phyloP scores from a whole-genome alignment of 2,113 vertebrate genomes.

The Craseonycteris thonglongyai region DNA sequence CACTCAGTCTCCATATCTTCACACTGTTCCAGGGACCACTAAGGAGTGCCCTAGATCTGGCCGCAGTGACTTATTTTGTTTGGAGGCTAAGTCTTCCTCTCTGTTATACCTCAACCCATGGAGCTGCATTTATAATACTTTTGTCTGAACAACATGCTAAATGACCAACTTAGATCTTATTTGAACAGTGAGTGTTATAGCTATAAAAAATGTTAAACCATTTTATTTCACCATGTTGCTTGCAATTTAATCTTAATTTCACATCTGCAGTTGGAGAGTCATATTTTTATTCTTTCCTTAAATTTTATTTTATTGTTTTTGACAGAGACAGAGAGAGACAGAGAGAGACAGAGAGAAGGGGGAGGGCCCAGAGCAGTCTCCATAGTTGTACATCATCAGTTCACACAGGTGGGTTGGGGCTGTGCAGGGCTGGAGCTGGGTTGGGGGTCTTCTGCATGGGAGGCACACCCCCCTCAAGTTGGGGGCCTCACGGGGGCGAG shows the following conservation, averaged over 20 bases:
- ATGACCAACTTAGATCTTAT: neutral
- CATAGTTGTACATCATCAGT: too few species aligned
- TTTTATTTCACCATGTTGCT: neutral
- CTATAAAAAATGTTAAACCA: neutral
- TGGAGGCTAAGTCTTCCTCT: neutral
- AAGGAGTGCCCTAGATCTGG: neutral
- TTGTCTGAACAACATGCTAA: neutral
- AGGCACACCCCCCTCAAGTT: too few species aligned
- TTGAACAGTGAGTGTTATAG: neutral
- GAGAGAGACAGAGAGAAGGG: too few species aligned
- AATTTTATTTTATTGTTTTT: too few species aligned
- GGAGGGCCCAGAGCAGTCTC: too few species aligned
- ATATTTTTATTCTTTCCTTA: too few species aligned
- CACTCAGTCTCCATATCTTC: neutral
- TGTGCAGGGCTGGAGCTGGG: too few species aligned
- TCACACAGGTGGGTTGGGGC: too few species aligned
- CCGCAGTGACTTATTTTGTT: neutral
- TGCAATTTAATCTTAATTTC: neutral
- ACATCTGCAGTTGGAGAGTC: neutral
- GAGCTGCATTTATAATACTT: neutral
- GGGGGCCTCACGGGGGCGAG: too few species aligned
- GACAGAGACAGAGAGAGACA: too few species aligned
- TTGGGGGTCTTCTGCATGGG: too few species aligned
- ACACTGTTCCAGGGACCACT: neutral
- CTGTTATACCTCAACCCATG: neutral